A percentile compares a stretch with the other conserved stretches of the same genome.
phyloP scores from a whole-genome alignment of 2,113 vertebrate species.

The Nymphicus hollandicus region DNA sequence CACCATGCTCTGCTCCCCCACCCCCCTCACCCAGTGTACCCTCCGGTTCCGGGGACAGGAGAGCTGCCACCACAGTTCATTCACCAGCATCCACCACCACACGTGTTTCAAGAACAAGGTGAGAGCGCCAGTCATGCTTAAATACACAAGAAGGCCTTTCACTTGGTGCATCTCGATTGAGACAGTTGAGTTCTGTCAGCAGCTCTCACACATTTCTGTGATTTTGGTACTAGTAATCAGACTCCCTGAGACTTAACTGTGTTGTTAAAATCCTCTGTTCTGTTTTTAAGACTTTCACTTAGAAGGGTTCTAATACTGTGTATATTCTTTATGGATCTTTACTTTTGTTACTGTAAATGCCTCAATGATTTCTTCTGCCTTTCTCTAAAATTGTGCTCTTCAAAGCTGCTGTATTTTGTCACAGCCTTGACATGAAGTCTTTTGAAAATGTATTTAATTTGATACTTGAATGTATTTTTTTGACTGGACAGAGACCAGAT shows the following conservation, averaged over 20 bases:
- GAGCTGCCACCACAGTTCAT: slow-evolving; percentile 73
- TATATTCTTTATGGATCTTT: neutral
- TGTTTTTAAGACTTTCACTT: neutral
- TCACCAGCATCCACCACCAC: slow-evolving; percentile 72
- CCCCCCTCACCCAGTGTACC: slow-evolving; percentile 67
- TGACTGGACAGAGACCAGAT: neutral
- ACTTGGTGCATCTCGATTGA: accelerated
- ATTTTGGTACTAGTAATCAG: neutral
- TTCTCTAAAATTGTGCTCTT: neutral
- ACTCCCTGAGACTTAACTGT: neutral
- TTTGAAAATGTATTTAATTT: neutral
- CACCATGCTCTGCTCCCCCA: slow-evolving; percentile 71
- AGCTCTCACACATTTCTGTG: neutral
- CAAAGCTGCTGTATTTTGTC: neutral
- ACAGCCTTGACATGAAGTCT: neutral
- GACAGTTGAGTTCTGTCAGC: neutral
- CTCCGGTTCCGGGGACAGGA: slow-evolving; percentile 61
- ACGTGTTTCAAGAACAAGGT: slow-evolving; percentile 79
- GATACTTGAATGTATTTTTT: neutral
- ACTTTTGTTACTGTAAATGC: neutral
- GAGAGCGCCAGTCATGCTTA: neutral
- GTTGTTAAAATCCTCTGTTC: neutral
- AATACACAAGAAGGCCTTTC: neutral
- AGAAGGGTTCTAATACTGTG: neutral
- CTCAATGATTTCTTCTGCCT: neutral